phyloP scores from a whole-genome alignment of 2,888 invertebrate species.

The Brachyopa scutellaris region DNA sequence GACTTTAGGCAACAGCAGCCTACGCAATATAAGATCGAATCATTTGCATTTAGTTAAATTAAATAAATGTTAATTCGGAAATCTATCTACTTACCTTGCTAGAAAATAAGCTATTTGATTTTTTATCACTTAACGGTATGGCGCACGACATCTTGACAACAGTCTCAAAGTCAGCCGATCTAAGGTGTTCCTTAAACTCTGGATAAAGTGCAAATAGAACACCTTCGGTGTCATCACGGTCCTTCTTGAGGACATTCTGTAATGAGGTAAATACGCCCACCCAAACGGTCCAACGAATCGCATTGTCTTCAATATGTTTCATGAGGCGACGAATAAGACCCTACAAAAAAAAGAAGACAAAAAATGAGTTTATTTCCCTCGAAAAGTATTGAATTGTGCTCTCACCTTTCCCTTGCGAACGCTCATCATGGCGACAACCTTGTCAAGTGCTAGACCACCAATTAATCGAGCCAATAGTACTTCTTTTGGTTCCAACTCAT shows the following conservation, averaged over 20 bases:
- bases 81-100: constrained; percentile 81
- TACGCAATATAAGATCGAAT: too few relatives aligned
- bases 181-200: constrained; percentile 80
- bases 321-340: constrained; percentile 87
- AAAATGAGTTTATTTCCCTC: not conserved
- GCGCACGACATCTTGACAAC: constrained; percentile 78
- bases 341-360: constrained; percentile 81
- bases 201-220: constrained; percentile 79
- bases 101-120: constrained; percentile 79
- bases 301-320: constrained; percentile 81
- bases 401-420: constrained; percentile 92
- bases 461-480: constrained; percentile 87
- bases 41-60: too few relatives aligned
- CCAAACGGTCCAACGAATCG: constrained; percentile 81
- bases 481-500: constrained; percentile 81
- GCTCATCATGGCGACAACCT: constrained; percentile 87
- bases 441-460: constrained; percentile 86
- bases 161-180: constrained; percentile 78
- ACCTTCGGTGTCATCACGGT: constrained; percentile 80
- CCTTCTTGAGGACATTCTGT: constrained; percentile 80
- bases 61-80: too few relatives aligned
- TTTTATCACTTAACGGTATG: constrained; percentile 79
- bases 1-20: too few relatives aligned
- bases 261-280: constrained; percentile 79
- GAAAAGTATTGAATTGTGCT: not conserved